A percentile compares a stretch with the other conserved stretches of the same genome.
These are phyloP conservation scores for Cervus canadensis DNA, from an alignment of 2,113 vertebrate species.

Conservation along the genomic window DNA sequence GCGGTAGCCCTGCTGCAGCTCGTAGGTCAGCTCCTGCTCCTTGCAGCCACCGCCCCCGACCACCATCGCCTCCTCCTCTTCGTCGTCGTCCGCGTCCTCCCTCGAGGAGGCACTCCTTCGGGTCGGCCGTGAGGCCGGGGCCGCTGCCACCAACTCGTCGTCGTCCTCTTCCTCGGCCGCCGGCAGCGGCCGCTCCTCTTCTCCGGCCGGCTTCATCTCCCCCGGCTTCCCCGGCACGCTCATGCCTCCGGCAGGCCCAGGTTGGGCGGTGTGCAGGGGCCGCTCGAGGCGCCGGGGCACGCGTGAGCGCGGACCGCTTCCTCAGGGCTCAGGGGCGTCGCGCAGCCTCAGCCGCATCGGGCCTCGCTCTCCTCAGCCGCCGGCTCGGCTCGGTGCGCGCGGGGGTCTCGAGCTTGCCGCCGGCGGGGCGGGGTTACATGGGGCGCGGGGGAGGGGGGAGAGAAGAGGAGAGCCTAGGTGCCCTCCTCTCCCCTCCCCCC, in stretches of 20 bases:
- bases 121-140: not conserved
- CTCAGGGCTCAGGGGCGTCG: conserved; percentile 21
- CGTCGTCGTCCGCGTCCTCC: conserved; percentile 38
- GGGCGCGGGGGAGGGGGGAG: not conserved
- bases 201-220: conserved; percentile 62
- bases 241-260: conserved; percentile 49
- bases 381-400: not conserved
- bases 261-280: not conserved
- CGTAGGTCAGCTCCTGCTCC: conserved; percentile 86
- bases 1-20: conserved; percentile 91
- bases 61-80: conserved; percentile 36
- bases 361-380: conserved; percentile 10
- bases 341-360: conserved; percentile 38
- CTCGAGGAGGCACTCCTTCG: not conserved
- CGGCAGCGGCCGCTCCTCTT: conserved; percentile 40
- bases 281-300: conserved; percentile 29
- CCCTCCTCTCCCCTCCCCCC: conserved; percentile 67
- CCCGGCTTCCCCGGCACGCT: conserved; percentile 59
- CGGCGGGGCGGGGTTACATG: no score
- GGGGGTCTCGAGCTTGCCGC: no score
- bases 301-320: conserved; percentile 24
- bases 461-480: conserved; percentile 63
- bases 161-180: not conserved
- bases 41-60: conserved; percentile 54
- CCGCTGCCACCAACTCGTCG: not conserved